Conservation (phyloP, 2,113 vertebrate species). For the Acanthochromis polyacanthus region DNA sequence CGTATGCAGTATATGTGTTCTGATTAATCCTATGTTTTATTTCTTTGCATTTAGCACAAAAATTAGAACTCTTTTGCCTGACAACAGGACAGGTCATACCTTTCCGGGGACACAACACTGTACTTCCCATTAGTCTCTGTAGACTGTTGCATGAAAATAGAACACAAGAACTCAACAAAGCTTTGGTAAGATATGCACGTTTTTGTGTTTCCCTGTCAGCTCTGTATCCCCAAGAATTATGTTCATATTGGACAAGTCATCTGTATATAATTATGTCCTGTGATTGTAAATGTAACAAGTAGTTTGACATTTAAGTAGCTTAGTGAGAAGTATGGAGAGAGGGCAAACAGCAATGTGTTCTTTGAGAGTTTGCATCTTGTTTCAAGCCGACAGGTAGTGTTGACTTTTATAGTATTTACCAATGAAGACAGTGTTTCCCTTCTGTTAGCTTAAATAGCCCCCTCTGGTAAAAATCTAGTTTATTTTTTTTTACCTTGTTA, state of each 20-base stretch:
- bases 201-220: too few species aligned
- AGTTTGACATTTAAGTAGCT: background rate
- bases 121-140: conserved; percentile 1
- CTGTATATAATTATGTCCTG: background rate
- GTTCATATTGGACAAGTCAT: conserved; percentile 22
- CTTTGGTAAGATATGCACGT: background rate
- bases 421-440: background rate
- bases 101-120: background rate
- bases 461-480: too few species aligned
- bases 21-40: conserved; percentile 6
- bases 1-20: background rate
- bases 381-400: background rate
- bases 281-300: background rate
- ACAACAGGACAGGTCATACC: background rate
- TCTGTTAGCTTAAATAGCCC: too few species aligned
- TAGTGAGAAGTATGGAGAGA: background rate
- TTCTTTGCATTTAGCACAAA: conserved; percentile 13
- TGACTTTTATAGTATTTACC: background rate
- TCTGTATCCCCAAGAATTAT: background rate
- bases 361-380: conserved; percentile 4
- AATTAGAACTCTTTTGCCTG: background rate
- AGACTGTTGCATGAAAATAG: background rate
- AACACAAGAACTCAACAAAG: conserved; percentile 8
- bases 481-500: too few species aligned
- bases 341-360: background rate